These are phyloP conservation scores for Umimayanthus kanabou DNA, from an alignment of 92 coral and sea anemone genomes.

Conservation along the genomic window DNA sequence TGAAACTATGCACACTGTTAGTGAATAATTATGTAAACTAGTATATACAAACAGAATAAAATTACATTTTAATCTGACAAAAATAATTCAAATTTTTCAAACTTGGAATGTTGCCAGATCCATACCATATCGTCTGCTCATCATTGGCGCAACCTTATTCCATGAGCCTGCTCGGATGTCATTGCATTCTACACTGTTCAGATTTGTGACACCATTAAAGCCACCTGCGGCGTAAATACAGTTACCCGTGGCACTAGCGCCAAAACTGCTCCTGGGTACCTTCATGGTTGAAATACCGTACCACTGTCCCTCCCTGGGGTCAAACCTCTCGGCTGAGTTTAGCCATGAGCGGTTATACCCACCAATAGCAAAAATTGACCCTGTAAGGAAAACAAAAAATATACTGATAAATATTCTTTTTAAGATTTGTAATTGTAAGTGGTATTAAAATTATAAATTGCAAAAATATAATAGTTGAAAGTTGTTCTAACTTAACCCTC, in stretches of 20 bases:
- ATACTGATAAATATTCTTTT: background rate
- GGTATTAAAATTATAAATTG: too few relatives aligned
- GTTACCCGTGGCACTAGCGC: constrained; percentile 62
- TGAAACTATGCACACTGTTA: background rate
- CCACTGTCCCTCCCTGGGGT: constrained; percentile 84
- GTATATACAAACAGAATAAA: too few relatives aligned
- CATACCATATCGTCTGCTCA: constrained; percentile 74
- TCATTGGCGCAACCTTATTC: constrained; percentile 64
- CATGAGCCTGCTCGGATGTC: constrained; percentile 70
- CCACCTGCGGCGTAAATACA: constrained; percentile 69
- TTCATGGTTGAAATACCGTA: constrained; percentile 55
- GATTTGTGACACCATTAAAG: constrained; percentile 73
- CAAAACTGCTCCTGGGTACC: constrained; percentile 66
- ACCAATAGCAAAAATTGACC: constrained; percentile 75
- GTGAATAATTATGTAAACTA: too few relatives aligned
- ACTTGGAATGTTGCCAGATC: constrained; percentile 56
- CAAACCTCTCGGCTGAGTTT: constrained; percentile 71
- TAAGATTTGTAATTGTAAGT: too few relatives aligned
- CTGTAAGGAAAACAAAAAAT: constrained; percentile 36
- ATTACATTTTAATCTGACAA: background rate
- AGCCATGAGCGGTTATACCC: constrained; percentile 73
- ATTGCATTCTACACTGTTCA: constrained; percentile 66
- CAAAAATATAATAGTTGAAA: too few relatives aligned
- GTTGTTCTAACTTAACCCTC: too few relatives aligned
- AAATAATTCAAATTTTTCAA: background rate